Base-by-base conservation (phyloP, 2,888 invertebrate genomes). In the Conops quadrifasciatus region DNA sequence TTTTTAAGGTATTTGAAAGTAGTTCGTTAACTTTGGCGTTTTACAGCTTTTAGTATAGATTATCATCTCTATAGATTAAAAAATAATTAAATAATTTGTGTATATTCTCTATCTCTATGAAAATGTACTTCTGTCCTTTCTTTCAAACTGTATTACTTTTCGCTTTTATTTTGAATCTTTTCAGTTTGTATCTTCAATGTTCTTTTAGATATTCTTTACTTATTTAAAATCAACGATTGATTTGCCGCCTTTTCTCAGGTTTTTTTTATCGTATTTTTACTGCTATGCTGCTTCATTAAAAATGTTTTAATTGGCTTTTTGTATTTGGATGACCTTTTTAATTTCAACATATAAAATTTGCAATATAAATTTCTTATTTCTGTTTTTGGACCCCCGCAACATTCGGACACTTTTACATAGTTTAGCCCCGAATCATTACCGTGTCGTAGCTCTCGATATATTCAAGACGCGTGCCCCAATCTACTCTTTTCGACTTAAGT, bases 371-470 rank as follows among this genome's bases (percentile, higher is more conserved):
- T 70, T 60, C 28, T 45, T 30, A 45, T 53, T 45, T 51, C 30
- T 66, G 9, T 51, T 43, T 43, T 66, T 66, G 19, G 19, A 28
- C 16, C 53, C 9, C 16, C 36, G n/a, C 43, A 45, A 43, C 26
- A 47, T 67, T 45, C 51, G 56, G 9, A 47, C 15, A 51, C 2
- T 59, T 65, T 59, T 70, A 49, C 19, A 59, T 60, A 66, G 47
- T 59, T 36, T 82, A 86, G 86, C 84, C 77, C 82, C 85, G 73
- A 83, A 83, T 76, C 81, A 83, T 77, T 86, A 86, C 80, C 88
- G 88, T 87, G 87, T 88, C 76, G 91, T 91, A 78, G 89, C 89
- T 79, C 87, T 90, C 67, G 89, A 91, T 82, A 84, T 85, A 53
- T 76, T 80, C 74, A 84, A 81, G 80, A 89, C 79, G 73, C 82